Base-by-base conservation (phyloP, 2,797 vertebrate genomes). In the Micromesistius poutassou region DNA sequence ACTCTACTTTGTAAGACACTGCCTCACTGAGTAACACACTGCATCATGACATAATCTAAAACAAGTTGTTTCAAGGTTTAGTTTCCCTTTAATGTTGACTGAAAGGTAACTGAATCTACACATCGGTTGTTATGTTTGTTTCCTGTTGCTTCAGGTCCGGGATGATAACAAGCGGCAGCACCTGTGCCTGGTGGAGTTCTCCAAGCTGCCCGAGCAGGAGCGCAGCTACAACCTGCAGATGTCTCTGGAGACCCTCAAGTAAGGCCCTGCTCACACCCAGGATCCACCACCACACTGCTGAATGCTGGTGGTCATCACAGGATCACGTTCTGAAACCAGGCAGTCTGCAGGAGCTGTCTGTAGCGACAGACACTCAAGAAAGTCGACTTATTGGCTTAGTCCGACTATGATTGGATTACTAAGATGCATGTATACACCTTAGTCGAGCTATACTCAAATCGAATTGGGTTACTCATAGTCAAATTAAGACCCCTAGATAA, bases 191-290 rank as follows among this genome's bases (percentile, higher is more conserved):
- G 96, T 99, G 81, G 97, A 98, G 83, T 99, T 98, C 91, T 95
- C 93, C 46, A 97, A 94, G 87, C 93, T 99, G 78, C 97, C 97
- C 0, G 97, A 99, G 71, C 97, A 99, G 81, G 97, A 99, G 78
- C 93, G 96, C 78, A 98, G 96, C 91, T 99, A 98, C 88, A 99
- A 98, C 74, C 89, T 98, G 7, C 97, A 99, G 92, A 98, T 98
- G 97, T 98, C 97, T 0, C 92, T 97, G 76, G 97, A 98, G 92
- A 98, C 97, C 5, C 92, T 98, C 38, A 98, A 98, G 97, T 98
- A 94, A 91, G 91, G 73, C 33, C n/a, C 55, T 25, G 7, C n/a
- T 62, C 2, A n/a, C 22, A 25, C 22, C 50, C n/a, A n/a, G n/a
- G 50, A n/a, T 62, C 14, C 14, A 3, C 16, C 7, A 46, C 10